Conservation (phyloP, 2,797 vertebrate species). For the Danio choprae region DNA sequence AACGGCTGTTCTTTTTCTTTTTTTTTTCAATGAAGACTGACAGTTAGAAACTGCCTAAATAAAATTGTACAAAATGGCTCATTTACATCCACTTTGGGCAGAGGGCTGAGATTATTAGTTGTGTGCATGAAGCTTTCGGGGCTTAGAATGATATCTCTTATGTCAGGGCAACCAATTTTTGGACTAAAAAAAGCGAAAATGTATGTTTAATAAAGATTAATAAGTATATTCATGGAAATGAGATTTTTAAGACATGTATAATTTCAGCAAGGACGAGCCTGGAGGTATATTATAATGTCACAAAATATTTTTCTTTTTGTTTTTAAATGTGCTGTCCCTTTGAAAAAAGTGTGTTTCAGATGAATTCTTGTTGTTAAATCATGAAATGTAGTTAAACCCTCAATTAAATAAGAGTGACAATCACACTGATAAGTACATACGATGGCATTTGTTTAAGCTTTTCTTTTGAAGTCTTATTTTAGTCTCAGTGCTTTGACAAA, state of each 20-base stretch:
- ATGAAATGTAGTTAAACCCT: slow-evolving; percentile 15
- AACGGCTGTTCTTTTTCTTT: not conserved
- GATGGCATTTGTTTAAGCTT: slow-evolving; percentile 42
- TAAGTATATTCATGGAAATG: no score
- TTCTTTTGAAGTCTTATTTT: slow-evolving; percentile 35
- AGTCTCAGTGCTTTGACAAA: slow-evolving; percentile 5
- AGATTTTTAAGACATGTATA: not conserved
- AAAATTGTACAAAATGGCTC: slow-evolving; percentile 5
- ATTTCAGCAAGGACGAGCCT: not conserved
- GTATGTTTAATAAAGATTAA: no score
- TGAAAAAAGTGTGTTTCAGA: no score
- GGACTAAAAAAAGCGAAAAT: no score
- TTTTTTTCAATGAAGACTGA: not conserved
- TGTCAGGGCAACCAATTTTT: not conserved
- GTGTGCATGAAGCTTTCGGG: not conserved
- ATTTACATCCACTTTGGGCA: not conserved
- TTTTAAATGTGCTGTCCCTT: no score
- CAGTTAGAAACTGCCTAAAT: slow-evolving; percentile 6
- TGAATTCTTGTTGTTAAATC: slow-evolving; percentile 5
- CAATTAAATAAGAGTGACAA: slow-evolving; percentile 7
- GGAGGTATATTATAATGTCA: not conserved
- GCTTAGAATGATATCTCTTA: not conserved
- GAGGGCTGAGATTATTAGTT: not conserved
- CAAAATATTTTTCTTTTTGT: no score
- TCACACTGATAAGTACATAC: not conserved